Evolutionary conservation across 2,113 vertebrate genomes (phyloP).

Genomic region (Nothocercus julius): DNA sequence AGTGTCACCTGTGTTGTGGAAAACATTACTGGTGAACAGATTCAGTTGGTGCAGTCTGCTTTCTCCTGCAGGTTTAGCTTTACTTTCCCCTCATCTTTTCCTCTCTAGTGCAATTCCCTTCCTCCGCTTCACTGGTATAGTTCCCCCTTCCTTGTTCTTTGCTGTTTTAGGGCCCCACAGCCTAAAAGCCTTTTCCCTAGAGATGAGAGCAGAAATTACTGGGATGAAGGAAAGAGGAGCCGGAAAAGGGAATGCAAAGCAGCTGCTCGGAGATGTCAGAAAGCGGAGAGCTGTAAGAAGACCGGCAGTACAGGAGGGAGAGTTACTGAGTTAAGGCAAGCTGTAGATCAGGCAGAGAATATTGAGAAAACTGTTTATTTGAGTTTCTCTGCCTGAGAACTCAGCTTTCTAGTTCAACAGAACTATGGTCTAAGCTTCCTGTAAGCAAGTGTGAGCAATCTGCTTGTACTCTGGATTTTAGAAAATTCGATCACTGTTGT

Average conservation of each 20-base stretch:
- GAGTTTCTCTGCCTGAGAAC: not conserved
- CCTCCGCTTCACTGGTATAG: not conserved
- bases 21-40: not conserved
- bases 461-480: not conserved
- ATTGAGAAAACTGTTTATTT: not conserved
- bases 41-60: not conserved
- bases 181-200: constrained; percentile 19
- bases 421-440: not conserved
- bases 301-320: not conserved
- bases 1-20: not conserved
- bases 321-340: constrained; percentile 21
- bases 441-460: not conserved
- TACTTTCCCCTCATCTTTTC: not conserved
- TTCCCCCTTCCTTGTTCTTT: not conserved
- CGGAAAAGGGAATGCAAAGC: constrained; percentile 56
- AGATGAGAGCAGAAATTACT: constrained; percentile 46
- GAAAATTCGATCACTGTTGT: not conserved
- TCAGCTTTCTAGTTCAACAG: not conserved
- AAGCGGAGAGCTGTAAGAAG: constrained; percentile 22
- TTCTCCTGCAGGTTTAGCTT: not conserved
- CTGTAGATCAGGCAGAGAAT: constrained; percentile 9
- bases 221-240: constrained; percentile 50
- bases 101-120: not conserved
- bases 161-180: constrained; percentile 18
- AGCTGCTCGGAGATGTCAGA: constrained; percentile 52